phyloP scores from a whole-genome alignment of 2,888 invertebrate species.

The Rotaria socialis region DNA sequence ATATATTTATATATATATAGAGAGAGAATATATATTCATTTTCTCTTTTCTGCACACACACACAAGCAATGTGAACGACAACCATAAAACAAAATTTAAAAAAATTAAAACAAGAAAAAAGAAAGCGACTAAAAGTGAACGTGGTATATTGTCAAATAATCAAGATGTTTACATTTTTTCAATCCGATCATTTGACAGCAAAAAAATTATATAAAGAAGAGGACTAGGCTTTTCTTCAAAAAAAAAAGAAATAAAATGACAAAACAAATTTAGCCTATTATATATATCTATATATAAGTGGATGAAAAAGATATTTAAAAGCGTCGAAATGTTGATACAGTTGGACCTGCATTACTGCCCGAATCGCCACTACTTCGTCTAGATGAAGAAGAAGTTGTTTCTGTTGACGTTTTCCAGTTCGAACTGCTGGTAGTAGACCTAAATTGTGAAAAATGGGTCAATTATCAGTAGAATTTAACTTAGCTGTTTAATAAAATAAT shows the following conservation, averaged over 20 bases:
- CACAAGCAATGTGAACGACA: not conserved
- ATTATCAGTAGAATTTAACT: not conserved
- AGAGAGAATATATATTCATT: not conserved
- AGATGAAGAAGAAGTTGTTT: not conserved
- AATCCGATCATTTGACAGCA: not conserved
- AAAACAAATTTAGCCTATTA: constrained; percentile 19
- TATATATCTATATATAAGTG: not conserved
- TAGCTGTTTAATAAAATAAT: not conserved
- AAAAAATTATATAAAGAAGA: not conserved
- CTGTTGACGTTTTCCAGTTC: not conserved
- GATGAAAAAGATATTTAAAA: not conserved
- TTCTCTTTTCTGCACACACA: not conserved
- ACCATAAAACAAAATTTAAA: not conserved
- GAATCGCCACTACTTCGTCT: constrained; percentile 21
- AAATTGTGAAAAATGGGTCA: not conserved
- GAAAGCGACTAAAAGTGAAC: not conserved
- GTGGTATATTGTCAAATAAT: not conserved
- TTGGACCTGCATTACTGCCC: not conserved
- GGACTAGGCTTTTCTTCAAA: constrained; percentile 18
- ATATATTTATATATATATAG: not conserved
- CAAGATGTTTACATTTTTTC: not conserved
- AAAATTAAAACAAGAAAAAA: not conserved
- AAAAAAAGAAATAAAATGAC: not conserved
- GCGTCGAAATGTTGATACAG: constrained; percentile 29
- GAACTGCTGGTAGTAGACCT: not conserved